Conservation (phyloP, 1,140 invertebrate species). For the Cherax quadricarinatus region DNA sequence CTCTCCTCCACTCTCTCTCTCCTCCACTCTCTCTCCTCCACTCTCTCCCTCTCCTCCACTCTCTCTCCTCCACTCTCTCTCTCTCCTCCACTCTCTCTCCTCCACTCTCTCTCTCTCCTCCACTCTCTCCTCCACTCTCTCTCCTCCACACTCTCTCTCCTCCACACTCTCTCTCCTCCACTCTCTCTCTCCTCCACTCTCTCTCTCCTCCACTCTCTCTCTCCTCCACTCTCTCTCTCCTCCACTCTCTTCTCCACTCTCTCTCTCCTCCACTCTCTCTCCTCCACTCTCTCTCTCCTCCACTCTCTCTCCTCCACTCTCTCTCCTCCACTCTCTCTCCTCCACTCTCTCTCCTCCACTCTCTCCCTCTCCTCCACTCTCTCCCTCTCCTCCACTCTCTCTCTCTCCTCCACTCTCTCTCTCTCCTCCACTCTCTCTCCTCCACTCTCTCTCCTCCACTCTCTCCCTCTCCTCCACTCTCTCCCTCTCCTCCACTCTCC, state of each 20-base stretch:
- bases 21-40: neutral
- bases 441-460: neutral
- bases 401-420: conserved; percentile 7
- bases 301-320: neutral
- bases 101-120: neutral
- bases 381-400: neutral
- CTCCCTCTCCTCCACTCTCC: neutral
- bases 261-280: neutral
- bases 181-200: neutral
- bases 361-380: neutral
- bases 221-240: conserved; percentile 13
- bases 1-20: neutral
- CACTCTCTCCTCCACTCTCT: neutral
- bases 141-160: conserved; percentile 11
- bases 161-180: no score
- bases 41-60: no score
- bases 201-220: neutral
- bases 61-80: conserved; percentile 7
- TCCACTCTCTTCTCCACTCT: no score
- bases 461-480: neutral
- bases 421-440: neutral
- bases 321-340: conserved; percentile 10
- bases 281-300: neutral
- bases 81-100: neutral
- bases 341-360: neutral